phyloP scores from a whole-genome alignment of 2,797 vertebrate genomes.

The Threskiornis aethiopicus region DNA sequence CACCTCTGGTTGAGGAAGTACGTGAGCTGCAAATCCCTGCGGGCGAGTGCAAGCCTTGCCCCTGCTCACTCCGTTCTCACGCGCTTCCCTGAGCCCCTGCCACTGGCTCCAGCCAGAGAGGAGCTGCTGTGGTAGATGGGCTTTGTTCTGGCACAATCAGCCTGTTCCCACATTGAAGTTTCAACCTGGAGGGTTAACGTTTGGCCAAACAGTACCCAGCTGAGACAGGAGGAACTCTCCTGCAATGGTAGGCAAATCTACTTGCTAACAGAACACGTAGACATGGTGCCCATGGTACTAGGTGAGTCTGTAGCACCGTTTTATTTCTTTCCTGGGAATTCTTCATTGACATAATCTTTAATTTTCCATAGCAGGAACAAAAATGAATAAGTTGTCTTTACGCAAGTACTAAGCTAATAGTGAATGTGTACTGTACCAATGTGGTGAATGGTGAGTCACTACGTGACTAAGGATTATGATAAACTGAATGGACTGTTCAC shows the following conservation, averaged over 20 bases:
- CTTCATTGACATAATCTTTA: neutral
- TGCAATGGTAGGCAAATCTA: neutral
- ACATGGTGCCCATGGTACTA: rapidly evolving
- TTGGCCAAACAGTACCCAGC: neutral
- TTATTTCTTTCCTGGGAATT: neutral
- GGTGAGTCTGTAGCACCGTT: neutral
- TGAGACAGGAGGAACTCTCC: neutral
- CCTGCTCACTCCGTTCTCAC: neutral
- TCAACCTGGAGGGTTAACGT: neutral
- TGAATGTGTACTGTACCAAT: neutral
- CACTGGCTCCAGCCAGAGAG: neutral
- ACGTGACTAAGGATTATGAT: neutral
- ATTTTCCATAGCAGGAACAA: neutral
- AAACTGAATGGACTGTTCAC: neutral
- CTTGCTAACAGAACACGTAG: neutral
- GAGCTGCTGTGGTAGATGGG: neutral
- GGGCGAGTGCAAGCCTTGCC: neutral
- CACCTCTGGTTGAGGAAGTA: constrained; percentile 24
- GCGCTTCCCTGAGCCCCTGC: neutral
- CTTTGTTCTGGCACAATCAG: neutral
- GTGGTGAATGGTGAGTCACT: constrained; percentile 5
- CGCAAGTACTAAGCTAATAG: neutral
- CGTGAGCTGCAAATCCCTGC: neutral
- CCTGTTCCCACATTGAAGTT: neutral
- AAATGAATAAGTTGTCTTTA: neutral